Conservation (phyloP, 2,888 invertebrate genomes). For the Therioaphis trifolii region DNA sequence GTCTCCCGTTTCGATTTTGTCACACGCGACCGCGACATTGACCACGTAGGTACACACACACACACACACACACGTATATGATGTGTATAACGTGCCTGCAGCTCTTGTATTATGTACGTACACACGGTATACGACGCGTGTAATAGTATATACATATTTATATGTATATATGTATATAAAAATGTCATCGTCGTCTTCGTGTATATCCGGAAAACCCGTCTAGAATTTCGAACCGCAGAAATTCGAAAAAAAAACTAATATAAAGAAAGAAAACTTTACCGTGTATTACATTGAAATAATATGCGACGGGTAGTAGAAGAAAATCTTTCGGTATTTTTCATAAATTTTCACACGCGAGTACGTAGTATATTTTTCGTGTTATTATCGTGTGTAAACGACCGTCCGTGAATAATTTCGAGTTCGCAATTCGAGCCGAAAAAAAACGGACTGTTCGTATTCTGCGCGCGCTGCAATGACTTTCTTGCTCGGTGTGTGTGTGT, state of each 20-base stretch:
- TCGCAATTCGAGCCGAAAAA: background rate
- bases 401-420: background rate
- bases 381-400: background rate
- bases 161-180: no score
- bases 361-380: background rate
- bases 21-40: background rate
- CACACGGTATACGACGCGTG: no score
- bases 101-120: no score
- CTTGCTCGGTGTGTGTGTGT: background rate
- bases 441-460: background rate
- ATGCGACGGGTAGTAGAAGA: background rate
- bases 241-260: background rate
- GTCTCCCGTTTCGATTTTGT: background rate
- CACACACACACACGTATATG: no score
- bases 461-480: background rate
- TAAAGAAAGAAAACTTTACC: no score
- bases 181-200: no score
- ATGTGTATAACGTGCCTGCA: no score
- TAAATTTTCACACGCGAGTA: background rate
- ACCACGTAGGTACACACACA: background rate
- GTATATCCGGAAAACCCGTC: conserved; percentile 7
- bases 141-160: no score
- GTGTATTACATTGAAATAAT: no score
- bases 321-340: background rate
- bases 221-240: background rate